Conservation (phyloP, 2,113 vertebrate genomes). For the Apeltes quadracus region DNA sequence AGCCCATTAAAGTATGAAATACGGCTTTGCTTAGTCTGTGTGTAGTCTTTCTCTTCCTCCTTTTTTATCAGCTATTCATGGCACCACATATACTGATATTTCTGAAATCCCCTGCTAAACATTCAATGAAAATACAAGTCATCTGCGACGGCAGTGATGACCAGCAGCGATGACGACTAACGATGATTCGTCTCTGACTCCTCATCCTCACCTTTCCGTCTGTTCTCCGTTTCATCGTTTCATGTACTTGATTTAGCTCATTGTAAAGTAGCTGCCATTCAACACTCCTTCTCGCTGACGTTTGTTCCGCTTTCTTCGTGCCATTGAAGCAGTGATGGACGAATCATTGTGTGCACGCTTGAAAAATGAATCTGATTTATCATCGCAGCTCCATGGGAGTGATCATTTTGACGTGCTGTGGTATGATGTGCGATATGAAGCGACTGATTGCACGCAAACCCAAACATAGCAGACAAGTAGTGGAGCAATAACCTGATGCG, state of each 20-base stretch:
- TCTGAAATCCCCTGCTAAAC: background rate
- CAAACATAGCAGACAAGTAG: slow-evolving; percentile 25
- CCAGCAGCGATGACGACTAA: background rate
- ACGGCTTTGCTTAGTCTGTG: slow-evolving; percentile 14
- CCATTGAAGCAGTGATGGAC: slow-evolving; percentile 3
- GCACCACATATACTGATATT: slow-evolving; percentile 1
- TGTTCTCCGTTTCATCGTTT: background rate
- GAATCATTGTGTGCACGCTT: background rate
- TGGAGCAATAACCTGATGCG: slow-evolving; percentile 25
- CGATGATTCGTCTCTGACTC: slow-evolving; percentile 17
- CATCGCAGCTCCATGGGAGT: background rate
- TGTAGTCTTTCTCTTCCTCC: background rate
- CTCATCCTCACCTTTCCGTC: background rate
- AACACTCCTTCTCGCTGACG: background rate
- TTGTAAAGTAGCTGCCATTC: slow-evolving; percentile 9
- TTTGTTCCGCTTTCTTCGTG: background rate
- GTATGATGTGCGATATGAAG: background rate
- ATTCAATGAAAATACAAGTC: background rate
- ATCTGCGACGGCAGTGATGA: background rate
- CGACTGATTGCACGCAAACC: background rate
- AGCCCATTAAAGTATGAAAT: slow-evolving; percentile 21
- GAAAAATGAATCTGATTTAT: slow-evolving; percentile 3
- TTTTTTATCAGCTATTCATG: background rate
- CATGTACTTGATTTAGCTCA: slow-evolving; percentile 1
- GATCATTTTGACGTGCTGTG: slow-evolving; percentile 1